Evolutionary conservation across 2,113 vertebrate genomes (phyloP).

Genomic region (Cariama cristata): DNA sequence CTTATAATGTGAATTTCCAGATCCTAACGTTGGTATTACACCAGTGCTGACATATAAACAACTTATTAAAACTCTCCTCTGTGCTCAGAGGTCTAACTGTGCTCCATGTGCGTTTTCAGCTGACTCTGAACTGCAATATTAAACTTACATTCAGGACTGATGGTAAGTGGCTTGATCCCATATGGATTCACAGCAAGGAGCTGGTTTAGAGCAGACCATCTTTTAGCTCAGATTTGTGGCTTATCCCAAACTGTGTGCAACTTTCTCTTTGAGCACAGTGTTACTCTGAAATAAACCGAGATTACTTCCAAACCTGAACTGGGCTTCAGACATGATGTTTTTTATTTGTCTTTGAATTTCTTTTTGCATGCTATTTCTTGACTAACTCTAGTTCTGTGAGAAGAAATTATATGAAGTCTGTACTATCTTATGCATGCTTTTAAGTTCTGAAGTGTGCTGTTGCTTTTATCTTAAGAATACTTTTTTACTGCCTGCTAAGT

Average conservation of each 20-base stretch:
- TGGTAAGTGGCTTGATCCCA: not conserved
- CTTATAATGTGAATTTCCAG: not conserved
- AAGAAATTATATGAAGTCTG: not conserved
- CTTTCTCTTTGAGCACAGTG: not conserved
- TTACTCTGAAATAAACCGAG: not conserved
- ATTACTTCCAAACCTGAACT: not conserved
- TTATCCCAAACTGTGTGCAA: not conserved
- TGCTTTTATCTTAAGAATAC: not conserved
- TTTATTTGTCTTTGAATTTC: not conserved
- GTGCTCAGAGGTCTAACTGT: not conserved
- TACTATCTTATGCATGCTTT: not conserved
- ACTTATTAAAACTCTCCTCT: not conserved
- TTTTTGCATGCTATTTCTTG: not conserved
- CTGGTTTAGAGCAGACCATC: not conserved
- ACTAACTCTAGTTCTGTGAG: not conserved
- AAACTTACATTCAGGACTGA: not conserved
- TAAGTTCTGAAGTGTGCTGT: not conserved
- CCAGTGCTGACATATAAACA: not conserved
- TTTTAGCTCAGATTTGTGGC: not conserved
- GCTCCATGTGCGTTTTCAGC: not conserved
- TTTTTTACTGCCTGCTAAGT: not conserved
- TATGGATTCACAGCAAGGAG: not conserved
- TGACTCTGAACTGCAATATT: not conserved
- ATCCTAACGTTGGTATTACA: not conserved
- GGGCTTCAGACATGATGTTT: not conserved